Base-by-base conservation (phyloP, 2,888 invertebrate species). In the Philereme vetulata region DNA sequence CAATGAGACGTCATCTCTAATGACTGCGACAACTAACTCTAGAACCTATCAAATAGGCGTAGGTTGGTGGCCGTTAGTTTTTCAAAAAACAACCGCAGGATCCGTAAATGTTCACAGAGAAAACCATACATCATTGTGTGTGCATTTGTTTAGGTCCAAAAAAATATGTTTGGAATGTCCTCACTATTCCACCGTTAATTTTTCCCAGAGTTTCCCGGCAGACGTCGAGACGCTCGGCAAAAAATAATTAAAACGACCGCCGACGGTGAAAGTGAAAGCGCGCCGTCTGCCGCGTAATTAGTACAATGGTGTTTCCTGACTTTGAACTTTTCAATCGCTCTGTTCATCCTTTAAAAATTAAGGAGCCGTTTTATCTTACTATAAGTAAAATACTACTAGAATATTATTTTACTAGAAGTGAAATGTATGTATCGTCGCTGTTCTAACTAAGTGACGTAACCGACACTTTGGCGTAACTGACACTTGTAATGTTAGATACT, bases 281-380 rank as follows among this genome's bases (percentile, higher is more conserved):
- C 90, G 90, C 91, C 90, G 91, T 91, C 92, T 91, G 88, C 88
- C 88, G 82, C 90, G 92, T 91, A 92, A 92, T 92, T 92, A 92
- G 91, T 82, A 91, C 91, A 91, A 91, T 91, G 91, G 91, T 88
- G 84, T 88, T 89, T 87, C 90, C 91, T 82, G 92, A 91, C 92
- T 92, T 92, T 92, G 92, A 92, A 91, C 90, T 88, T 89, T 82
- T 80, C 84, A 78, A 83, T 84, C 87, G 86, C 82, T 36, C 21
- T 84, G 81, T 84, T 86, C 84, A 82, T 85, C 82, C 82, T 82
- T 78, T 75, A 77, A 80, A 55, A 62, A 60, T 65, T 61, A 63
- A 46, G 21, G 10, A 21, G 44, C 8, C 6, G 3, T 9, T 42
- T 21, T 21, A n/a, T n/a, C n/a, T n/a, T n/a, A n/a, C n/a, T 21